Base-by-base conservation (phyloP, 2,797 vertebrate genomes). In the Chaenodraco wilsoni region DNA sequence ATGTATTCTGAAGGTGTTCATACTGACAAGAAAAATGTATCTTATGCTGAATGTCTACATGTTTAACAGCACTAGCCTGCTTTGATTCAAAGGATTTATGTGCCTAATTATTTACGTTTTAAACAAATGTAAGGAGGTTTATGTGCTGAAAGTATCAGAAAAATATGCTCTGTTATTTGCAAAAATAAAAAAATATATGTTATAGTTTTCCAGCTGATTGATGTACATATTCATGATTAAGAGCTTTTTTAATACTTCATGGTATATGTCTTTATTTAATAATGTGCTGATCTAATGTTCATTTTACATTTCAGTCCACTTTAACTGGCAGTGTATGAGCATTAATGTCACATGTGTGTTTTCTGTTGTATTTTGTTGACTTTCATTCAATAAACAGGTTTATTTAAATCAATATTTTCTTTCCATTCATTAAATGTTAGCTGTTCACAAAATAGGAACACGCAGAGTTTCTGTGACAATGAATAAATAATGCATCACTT, bases 351-450 rank as follows among this genome's bases (percentile, higher is more conserved):
- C 13, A 48, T 61, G 33, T 59, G 16, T 40, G 27, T 27, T 12
- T 55, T 55, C 8, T 33, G 37, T 62, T 50, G 10, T 13, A 16
- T 65, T 69, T 51, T 61, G 51, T 63, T 56, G 0, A 48, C 60
- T 60, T 56, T 63, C 8, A 37, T 41, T 66, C 3, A 76, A 66
- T 86, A 72, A 86, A 83, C 4, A 14, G 0, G 31, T 50, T 69
- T 31, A 70, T 69, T 63, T 49, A 60, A 78, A 67, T 40, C 1
- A 23, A 41, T 0, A 9, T 50, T 52, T 23, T 10, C 4, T 51
- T 9, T 46, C 1, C 37, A 49, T 37, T 68, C 2, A 58, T 67
- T 72, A 48, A 13, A 48, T 31, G n/a, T 10, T 14, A 9, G 11
- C 59, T 33, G 19, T 8, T 14, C 41, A 45, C 63, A 23, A 54